Base-by-base conservation (phyloP, 2,113 vertebrate genomes). In the Raja brachyura region DNA sequence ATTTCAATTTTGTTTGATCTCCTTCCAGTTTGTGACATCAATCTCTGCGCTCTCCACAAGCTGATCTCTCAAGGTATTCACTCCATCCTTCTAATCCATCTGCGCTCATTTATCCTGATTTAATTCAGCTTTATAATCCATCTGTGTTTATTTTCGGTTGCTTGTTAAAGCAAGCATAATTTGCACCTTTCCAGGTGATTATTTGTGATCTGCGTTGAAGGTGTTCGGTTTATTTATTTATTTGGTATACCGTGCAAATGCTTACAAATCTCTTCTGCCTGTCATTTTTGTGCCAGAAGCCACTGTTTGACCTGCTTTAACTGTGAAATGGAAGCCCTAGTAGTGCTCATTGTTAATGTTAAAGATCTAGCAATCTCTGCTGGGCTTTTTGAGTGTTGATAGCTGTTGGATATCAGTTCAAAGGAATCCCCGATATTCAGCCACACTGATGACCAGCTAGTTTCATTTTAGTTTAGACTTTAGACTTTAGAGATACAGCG, bases 1-100 rank as follows among this genome's bases (percentile, higher is more conserved):
- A 16, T 39, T 92, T 39, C 28, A 7, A 74, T 74, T 92, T 92
- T 88, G 59, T 92, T 92, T 74, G 90, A 92, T 92, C 68, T 92
- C 68, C 5, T 92, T 70, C 90, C 90, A 73, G 66, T 92, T 92
- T 48, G 28, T 92, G 66, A 92, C 90, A 92, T 92, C 68, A 48
- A 28, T 39, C 68, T 73, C 39, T 54, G 66, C 33, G 48, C 9
- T 25, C 22, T 54, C 66, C 20, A 54, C 68, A 54, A 70, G 16
- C 33, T 70, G 16, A 88, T 88, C 59, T 63, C 59, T 88, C 59
- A 88, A 88, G 59, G 83, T 31, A 88, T 63, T n/a, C 59, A 5
- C 28, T 63, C 83, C 56, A n/a, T 33, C 54, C 3, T 56, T 54
- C 83, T 88, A 88, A 88, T 88, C 83, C 22, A 70, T 9, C 33